Conservation (phyloP, 2,888 invertebrate genomes). For the Enchytraeus crypticus region DNA sequence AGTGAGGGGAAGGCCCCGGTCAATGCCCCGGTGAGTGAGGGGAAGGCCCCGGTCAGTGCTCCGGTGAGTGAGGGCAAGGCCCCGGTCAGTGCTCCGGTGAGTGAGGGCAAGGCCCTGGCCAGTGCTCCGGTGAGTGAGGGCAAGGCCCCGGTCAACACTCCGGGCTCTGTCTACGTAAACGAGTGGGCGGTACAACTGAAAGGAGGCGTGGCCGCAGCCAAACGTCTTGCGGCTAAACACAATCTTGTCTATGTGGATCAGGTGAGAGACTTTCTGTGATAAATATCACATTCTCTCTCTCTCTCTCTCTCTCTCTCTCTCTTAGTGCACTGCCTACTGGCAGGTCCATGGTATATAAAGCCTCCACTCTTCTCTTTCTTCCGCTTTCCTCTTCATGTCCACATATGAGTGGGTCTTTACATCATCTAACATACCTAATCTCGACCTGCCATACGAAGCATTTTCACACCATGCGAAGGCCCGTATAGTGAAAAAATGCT, state of each 20-base stretch:
- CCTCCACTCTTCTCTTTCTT: no score
- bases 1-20: no score
- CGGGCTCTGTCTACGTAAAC: constrained; percentile 2
- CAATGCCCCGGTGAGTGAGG: no score
- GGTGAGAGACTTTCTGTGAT: constrained; percentile 1
- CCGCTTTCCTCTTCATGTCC: no score
- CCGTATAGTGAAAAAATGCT: not conserved
- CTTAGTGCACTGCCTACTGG: not conserved
- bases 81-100: no score
- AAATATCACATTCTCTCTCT: no score
- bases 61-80: no score
- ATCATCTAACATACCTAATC: no score
- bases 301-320: not conserved
- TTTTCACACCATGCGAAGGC: not conserved
- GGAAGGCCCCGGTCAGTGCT: constrained; percentile 1
- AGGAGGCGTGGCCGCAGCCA: constrained; percentile 9
- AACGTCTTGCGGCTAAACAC: constrained; percentile 6
- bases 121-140: no score
- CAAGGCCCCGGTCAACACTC: not conserved
- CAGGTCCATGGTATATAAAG: no score
- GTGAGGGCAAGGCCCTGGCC: no score
- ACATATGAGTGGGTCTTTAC: no score
- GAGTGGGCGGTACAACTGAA: constrained; percentile 16
- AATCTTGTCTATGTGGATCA: constrained; percentile 11
- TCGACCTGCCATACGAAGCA: not conserved